A percentile compares a stretch with the other conserved stretches of the same genome.
These are phyloP conservation scores for Platysternon megacephalum DNA, from an alignment of 2,113 vertebrate genomes.

Conservation along the genomic window DNA sequence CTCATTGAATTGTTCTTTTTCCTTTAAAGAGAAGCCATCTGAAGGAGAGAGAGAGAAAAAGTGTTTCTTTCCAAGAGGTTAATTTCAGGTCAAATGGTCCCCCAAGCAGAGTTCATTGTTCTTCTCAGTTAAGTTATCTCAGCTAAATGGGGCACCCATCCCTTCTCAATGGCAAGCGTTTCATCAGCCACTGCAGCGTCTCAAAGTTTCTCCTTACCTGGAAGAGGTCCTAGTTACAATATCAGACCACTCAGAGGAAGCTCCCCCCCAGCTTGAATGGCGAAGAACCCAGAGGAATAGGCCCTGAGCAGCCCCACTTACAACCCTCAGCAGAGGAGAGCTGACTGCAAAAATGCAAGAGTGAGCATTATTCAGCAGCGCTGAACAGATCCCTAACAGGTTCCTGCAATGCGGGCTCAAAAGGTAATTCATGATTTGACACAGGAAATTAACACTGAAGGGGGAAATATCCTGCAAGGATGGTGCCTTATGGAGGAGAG, in stretches of 20 bases:
- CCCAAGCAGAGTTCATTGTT: neutral
- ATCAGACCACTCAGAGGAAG: no score
- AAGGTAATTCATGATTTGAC: neutral
- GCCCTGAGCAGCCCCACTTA: rapidly evolving
- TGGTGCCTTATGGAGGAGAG: neutral
- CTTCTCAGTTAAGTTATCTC: no score
- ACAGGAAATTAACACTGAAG: neutral
- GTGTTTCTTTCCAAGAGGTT: neutral
- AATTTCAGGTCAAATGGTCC: neutral
- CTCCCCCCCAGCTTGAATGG: neutral
- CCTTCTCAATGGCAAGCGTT: no score
- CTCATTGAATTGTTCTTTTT: no score
- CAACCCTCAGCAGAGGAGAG: neutral
- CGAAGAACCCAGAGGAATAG: neutral
- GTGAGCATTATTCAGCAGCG: neutral
- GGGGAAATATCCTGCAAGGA: neutral
- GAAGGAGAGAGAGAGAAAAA: no score
- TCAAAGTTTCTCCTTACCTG: no score
- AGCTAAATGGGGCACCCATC: no score
- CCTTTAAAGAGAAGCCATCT: no score
- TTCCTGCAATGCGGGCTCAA: neutral
- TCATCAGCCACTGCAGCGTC: no score
- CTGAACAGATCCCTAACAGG: neutral
- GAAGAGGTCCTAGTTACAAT: no score
- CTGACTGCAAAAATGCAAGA: neutral